Percentiles rank a stretch among this genome's conserved stretches.
Evolutionary conservation across 2,113 vertebrate species (phyloP).

Genomic region (Panurus biarmicus): DNA sequence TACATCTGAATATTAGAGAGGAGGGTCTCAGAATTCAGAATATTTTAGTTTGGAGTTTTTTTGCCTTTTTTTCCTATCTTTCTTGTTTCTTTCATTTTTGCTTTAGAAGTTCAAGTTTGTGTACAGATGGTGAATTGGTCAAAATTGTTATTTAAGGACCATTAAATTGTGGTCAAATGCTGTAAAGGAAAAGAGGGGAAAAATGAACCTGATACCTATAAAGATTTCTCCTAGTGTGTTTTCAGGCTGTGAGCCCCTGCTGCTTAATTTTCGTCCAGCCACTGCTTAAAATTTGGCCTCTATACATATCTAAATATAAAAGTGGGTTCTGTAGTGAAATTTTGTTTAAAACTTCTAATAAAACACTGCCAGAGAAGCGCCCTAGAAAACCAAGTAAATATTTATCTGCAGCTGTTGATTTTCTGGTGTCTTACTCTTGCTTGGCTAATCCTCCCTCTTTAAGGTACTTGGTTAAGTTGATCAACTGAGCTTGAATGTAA

Average conservation of each 20-base stretch:
- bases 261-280: neutral
- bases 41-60: neutral
- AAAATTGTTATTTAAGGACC: neutral
- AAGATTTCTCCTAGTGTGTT: neutral
- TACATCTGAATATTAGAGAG: neutral
- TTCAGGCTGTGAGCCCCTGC: neutral
- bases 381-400: neutral
- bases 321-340: neutral
- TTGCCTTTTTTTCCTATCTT: fast-evolving
- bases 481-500: neutral
- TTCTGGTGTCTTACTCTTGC: neutral
- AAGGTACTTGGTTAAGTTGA: neutral
- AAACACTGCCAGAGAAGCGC: neutral
- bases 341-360: neutral
- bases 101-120: neutral
- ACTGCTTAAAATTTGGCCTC: neutral
- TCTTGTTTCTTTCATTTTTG: neutral
- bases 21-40: neutral
- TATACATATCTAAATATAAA: neutral
- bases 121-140: neutral
- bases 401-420: neutral
- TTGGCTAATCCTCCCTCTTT: neutral
- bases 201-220: neutral
- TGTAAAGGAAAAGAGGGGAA: neutral
- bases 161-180: neutral